A percentile compares a stretch with the other conserved stretches of the same genome.
phyloP scores from a whole-genome alignment of 2,797 vertebrate genomes.

The Oryzias sinensis region DNA sequence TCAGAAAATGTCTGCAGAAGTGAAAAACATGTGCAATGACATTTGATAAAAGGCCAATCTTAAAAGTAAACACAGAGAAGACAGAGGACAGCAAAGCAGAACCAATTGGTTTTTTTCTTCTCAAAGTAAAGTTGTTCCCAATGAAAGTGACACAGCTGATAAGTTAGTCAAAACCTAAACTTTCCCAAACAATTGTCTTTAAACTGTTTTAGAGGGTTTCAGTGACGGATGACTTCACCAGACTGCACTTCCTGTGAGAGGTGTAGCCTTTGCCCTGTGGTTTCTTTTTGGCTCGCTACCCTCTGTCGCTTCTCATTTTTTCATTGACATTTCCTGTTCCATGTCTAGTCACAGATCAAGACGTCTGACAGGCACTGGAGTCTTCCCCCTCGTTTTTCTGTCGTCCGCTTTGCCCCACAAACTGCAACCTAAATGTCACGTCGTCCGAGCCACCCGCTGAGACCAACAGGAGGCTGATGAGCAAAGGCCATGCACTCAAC shows the following conservation, averaged over 20 bases:
- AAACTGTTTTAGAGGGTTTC: conserved; percentile 5
- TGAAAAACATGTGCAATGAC: too few relatives aligned
- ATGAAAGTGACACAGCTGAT: too few relatives aligned
- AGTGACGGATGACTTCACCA: conserved; percentile 18
- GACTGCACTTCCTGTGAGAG: conserved; percentile 58
- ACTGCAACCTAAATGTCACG: conserved; percentile 30
- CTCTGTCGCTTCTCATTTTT: conserved; percentile 65
- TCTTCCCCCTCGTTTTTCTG: background rate
- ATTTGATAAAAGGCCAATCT: too few relatives aligned
- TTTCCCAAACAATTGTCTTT: background rate
- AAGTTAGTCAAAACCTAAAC: too few relatives aligned
- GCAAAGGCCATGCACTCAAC: background rate
- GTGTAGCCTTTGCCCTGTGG: conserved; percentile 74
- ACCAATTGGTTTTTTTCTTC: too few relatives aligned
- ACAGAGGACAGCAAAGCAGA: too few relatives aligned
- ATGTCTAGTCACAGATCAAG: conserved; percentile 29
- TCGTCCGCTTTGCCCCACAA: background rate
- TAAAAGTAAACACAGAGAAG: too few relatives aligned
- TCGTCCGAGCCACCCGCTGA: conserved; percentile 25
- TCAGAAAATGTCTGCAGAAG: background rate
- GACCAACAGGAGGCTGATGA: conserved; percentile 14
- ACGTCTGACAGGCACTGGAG: conserved; percentile 18
- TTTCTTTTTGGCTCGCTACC: conserved; percentile 65
- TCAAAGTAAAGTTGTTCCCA: too few relatives aligned
- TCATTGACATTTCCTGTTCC: conserved; percentile 72